Evolutionary conservation across 2,797 vertebrate genomes (phyloP).

Genomic region (Rhinophrynus dorsalis): DNA sequence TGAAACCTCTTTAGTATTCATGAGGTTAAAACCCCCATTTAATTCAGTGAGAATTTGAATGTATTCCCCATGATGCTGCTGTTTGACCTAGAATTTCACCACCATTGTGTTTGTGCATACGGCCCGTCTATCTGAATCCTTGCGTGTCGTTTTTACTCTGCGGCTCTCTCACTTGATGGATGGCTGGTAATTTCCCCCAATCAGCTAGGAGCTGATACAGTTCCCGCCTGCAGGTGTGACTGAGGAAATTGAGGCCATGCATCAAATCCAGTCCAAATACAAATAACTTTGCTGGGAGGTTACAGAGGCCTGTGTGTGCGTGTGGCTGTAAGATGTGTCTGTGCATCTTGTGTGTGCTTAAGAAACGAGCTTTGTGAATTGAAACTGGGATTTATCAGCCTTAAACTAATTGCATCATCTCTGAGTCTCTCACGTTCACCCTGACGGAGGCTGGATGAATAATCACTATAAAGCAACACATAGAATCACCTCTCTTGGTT

Average conservation of each 20-base stretch:
- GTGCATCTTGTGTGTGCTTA: conserved; percentile 26
- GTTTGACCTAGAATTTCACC: no score
- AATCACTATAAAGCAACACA: conserved; percentile 7
- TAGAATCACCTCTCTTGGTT: neutral
- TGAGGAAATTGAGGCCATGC: conserved; percentile 43
- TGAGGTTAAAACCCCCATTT: no score
- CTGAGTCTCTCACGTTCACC: conserved; percentile 21
- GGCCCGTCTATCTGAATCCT: no score
- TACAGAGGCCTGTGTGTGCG: conserved; percentile 17
- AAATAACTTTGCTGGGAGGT: conserved; percentile 32
- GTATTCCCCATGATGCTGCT: no score
- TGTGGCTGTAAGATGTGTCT: conserved; percentile 1
- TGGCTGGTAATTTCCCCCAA: conserved; percentile 46
- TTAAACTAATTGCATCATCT: conserved; percentile 39
- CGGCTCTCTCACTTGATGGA: conserved; percentile 45
- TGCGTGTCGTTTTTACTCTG: conserved; percentile 11
- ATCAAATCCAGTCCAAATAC: conserved; percentile 47
- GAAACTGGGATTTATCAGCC: conserved; percentile 32
- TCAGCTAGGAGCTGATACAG: conserved; percentile 38
- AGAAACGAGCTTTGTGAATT: conserved; percentile 13
- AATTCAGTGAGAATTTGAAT: no score
- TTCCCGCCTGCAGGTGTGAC: conserved; percentile 35
- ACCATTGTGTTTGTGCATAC: no score
- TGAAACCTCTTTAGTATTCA: no score
- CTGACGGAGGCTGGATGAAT: conserved; percentile 14